Percentiles rank a stretch among this genome's conserved stretches.
Evolutionary conservation across 2,113 vertebrate species (phyloP).

Genomic region (Dendrocopos noguchii): DNA sequence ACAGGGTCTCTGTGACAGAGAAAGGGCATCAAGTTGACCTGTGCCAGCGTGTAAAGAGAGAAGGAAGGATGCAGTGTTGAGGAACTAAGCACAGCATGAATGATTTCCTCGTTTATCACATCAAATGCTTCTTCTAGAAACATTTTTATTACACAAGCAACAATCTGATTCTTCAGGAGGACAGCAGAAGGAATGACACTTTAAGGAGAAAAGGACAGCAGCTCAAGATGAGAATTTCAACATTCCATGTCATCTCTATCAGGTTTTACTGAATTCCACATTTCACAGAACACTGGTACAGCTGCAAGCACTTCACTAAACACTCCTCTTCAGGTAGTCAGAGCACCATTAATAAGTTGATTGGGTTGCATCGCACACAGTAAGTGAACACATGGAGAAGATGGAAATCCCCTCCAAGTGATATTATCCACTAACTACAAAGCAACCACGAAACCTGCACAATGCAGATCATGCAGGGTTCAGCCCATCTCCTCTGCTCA

Average conservation of each 20-base stretch:
- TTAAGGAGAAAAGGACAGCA: not conserved
- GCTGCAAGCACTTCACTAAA: not conserved
- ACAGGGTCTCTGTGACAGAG: not conserved
- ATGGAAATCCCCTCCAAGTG: not conserved
- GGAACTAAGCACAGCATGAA: not conserved
- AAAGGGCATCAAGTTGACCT: not conserved
- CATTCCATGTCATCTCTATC: fast-evolving
- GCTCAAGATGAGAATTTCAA: not conserved
- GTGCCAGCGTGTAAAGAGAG: too few species aligned
- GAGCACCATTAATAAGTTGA: not conserved
- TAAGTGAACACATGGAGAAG: not conserved
- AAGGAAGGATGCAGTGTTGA: too few species aligned
- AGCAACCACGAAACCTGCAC: not conserved
- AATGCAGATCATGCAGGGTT: not conserved
- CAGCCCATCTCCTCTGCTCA: not conserved
- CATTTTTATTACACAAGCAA: not conserved
- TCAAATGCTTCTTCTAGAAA: not conserved
- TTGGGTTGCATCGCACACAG: not conserved
- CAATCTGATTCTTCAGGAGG: not conserved
- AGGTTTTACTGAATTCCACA: not conserved
- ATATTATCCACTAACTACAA: not conserved
- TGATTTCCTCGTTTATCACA: not conserved
- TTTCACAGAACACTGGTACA: not conserved
- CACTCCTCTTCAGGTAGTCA: not conserved
- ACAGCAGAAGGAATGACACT: not conserved